phyloP scores from a whole-genome alignment of 1,140 invertebrate genomes.

The Eriosoma lanigerum region DNA sequence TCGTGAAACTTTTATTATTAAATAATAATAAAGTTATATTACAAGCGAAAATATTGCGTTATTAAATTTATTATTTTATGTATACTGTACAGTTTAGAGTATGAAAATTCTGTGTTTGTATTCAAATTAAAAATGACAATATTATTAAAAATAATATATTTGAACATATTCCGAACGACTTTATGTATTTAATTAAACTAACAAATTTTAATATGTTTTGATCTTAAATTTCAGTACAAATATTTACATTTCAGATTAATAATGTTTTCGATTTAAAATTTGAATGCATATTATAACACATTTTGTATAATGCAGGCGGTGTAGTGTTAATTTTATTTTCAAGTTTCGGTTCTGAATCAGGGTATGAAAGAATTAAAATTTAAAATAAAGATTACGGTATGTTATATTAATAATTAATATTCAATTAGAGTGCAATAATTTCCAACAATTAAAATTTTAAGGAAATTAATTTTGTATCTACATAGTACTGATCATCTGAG shows the following conservation, averaged over 20 bases:
- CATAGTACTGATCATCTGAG: too few species aligned
- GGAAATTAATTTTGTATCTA: too few species aligned
- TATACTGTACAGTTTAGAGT: conserved; percentile 1
- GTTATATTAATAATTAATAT: too few species aligned
- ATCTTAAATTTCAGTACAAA: background rate
- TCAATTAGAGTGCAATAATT: too few species aligned
- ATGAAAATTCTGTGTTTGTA: conserved; percentile 20
- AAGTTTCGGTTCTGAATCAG: too few species aligned
- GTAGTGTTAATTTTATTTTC: too few species aligned
- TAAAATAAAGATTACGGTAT: too few species aligned
- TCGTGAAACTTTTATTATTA: conserved; percentile 34
- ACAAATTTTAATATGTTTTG: background rate
- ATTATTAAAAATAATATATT: conserved; percentile 13
- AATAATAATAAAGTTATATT: conserved; percentile 23
- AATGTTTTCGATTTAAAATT: conserved; percentile 17
- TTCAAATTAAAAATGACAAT: conserved; percentile 2
- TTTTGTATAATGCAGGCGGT: too few species aligned
- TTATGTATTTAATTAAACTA: background rate
- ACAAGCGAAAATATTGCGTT: conserved; percentile 6
- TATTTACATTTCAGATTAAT: too few species aligned
- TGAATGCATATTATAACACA: too few species aligned
- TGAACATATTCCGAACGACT: background rate
- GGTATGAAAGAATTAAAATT: too few species aligned
- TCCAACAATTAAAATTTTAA: too few species aligned
- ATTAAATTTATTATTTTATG: conserved; percentile 40